Conservation (phyloP, 1,140 invertebrate species). For the Melipona quadrifasciata region DNA sequence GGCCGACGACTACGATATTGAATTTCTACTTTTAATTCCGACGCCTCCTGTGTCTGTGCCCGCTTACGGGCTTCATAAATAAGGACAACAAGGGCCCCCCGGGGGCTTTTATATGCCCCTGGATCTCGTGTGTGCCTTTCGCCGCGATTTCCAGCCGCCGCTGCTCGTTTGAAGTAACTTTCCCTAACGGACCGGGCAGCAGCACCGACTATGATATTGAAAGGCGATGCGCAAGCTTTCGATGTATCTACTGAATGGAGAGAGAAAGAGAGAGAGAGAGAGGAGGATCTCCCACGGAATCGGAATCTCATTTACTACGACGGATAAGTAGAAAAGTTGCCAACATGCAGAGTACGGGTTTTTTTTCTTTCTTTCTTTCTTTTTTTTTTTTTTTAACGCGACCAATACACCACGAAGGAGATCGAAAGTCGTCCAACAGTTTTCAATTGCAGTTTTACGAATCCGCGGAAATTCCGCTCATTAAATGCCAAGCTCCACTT, state of each 20-base stretch:
- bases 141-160: constrained; percentile 9
- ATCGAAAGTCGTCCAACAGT: constrained; percentile 1
- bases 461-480: constrained; percentile 33
- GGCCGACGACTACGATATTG: constrained; percentile 46
- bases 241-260: background rate
- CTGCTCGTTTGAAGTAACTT: constrained; percentile 18
- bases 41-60: background rate
- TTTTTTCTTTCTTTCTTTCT: no score
- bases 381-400: constrained; percentile 1
- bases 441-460: constrained; percentile 34
- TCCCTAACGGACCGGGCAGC: background rate
- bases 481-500: constrained; percentile 11
- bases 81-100: constrained; percentile 28
- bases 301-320: constrained; percentile 2
- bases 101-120: constrained; percentile 23
- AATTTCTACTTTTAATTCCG: constrained; percentile 54
- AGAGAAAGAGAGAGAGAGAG: no score
- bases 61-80: constrained; percentile 51
- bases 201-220: constrained; percentile 13
- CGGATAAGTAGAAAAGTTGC: constrained; percentile 9
- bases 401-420: background rate
- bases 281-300: background rate
- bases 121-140: constrained; percentile 18
- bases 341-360: background rate
- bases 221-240: constrained; percentile 1